Conservation (phyloP, 1,140 invertebrate species). For the Glossosoma conforme region DNA sequence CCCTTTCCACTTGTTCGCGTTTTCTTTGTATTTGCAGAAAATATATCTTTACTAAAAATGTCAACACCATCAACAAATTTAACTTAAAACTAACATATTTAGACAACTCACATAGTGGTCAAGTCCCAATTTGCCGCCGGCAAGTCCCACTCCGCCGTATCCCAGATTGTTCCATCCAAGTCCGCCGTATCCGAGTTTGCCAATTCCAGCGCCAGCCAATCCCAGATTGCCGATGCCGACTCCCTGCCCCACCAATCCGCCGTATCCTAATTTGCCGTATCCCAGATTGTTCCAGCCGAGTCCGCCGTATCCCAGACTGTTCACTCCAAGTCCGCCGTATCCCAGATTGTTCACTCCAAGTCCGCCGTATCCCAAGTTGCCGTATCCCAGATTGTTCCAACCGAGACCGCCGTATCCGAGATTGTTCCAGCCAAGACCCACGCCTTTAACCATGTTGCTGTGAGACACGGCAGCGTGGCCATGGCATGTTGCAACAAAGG, state of each 20-base stretch:
- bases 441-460: constrained; percentile 14
- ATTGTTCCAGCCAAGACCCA: background rate
- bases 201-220: constrained; percentile 7
- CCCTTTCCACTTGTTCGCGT: too few relatives aligned
- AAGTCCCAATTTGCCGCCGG: too few relatives aligned
- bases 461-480: constrained; percentile 21
- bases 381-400: constrained; percentile 7
- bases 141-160: background rate
- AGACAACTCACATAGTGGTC: too few relatives aligned
- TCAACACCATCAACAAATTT: too few relatives aligned
- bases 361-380: background rate
- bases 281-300: background rate
- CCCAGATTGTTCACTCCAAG: background rate
- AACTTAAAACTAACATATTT: too few relatives aligned
- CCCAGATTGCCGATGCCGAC: constrained; percentile 3
- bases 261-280: constrained; percentile 9
- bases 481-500: constrained; percentile 10
- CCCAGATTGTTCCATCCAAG: background rate
- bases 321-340: background rate
- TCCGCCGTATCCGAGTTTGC: background rate
- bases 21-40: too few relatives aligned
- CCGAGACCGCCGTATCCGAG: constrained; percentile 1
- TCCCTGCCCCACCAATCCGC: constrained; percentile 9
- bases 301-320: constrained; percentile 4
- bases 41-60: too few relatives aligned